These are phyloP conservation scores for Oncorhynchus mykiss DNA, from an alignment of 2,113 vertebrate genomes.

Conservation along the genomic window DNA sequence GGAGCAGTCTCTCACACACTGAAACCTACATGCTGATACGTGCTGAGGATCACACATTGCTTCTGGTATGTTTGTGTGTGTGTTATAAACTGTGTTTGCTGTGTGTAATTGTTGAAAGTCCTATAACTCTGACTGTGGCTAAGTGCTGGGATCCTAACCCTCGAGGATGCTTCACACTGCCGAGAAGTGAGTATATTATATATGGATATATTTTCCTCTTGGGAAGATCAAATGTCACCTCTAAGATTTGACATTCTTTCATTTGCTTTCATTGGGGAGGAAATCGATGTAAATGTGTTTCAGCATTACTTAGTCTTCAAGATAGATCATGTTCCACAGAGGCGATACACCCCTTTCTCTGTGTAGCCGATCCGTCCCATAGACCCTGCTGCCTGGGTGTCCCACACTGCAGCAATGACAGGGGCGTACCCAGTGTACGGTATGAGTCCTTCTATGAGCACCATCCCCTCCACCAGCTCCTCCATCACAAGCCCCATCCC, in stretches of 20 bases:
- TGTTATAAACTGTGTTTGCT: neutral
- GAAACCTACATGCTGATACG: too few species aligned
- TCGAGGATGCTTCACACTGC: slow-evolving; percentile 89
- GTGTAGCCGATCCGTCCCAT: slow-evolving; percentile 93
- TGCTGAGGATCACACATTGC: too few species aligned
- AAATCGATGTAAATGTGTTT: neutral
- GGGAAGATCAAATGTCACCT: slow-evolving; percentile 1
- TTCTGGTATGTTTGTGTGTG: neutral
- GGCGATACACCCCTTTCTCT: slow-evolving; percentile 43
- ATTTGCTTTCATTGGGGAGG: neutral
- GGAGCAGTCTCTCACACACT: too few species aligned
- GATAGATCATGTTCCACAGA: neutral
- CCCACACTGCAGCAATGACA: slow-evolving; percentile 96
- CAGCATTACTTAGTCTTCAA: too few species aligned
- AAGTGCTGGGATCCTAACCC: slow-evolving; percentile 97
- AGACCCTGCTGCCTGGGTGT: slow-evolving; percentile 97
- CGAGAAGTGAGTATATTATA: slow-evolving; percentile 81
- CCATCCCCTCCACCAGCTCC: slow-evolving; percentile 75
- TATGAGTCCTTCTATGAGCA: slow-evolving; percentile 91
- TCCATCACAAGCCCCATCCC: slow-evolving; percentile 92
- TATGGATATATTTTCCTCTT: neutral
- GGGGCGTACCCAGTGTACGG: slow-evolving; percentile 91
- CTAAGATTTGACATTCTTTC: neutral
- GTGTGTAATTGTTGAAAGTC: slow-evolving; percentile 64
- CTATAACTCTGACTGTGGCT: slow-evolving; percentile 91